Percentiles rank a stretch among this genome's conserved stretches.
Evolutionary conservation across 2,888 invertebrate species (phyloP).

Genomic region (Cheilosia soror): DNA sequence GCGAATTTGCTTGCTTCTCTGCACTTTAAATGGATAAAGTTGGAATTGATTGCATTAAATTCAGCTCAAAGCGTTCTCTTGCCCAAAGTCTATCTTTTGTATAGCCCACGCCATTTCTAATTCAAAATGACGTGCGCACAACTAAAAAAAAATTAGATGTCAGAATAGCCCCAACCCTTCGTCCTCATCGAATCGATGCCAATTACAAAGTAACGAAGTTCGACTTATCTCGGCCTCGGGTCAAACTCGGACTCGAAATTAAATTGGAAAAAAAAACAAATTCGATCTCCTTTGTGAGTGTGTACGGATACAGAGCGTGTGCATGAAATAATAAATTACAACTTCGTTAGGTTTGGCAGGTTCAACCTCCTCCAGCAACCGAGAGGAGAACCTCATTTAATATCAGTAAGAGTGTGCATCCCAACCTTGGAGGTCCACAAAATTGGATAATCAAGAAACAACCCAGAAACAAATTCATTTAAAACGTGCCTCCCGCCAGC

Average conservation of each 20-base stretch:
- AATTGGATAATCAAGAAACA: slow-evolving; percentile 61
- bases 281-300: slow-evolving; percentile 16
- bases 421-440: slow-evolving; percentile 58
- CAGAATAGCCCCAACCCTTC: slow-evolving; percentile 16
- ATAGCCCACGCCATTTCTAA: slow-evolving; percentile 8
- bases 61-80: too few species aligned
- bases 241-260: slow-evolving; percentile 57
- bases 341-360: slow-evolving; percentile 66
- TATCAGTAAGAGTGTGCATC: slow-evolving; percentile 1
- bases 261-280: slow-evolving; percentile 62
- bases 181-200: slow-evolving; percentile 46
- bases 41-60: not conserved
- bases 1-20: slow-evolving; percentile 4
- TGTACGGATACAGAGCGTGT: slow-evolving; percentile 17
- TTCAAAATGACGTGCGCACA: slow-evolving; percentile 32
- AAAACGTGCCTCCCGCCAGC: slow-evolving; percentile 9
- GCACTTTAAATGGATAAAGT: not conserved
- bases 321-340: slow-evolving; percentile 64
- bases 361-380: slow-evolving; percentile 32
- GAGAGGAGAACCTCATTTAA: slow-evolving; percentile 30
- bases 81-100: slow-evolving; percentile 2
- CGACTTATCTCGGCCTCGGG: slow-evolving; percentile 59
- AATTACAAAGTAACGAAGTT: slow-evolving; percentile 68
- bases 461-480: slow-evolving; percentile 10
- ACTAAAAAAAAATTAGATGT: slow-evolving; percentile 31